Evolutionary conservation across 1,140 invertebrate genomes (phyloP).

Genomic region (Diachasmimorpha longicaudata): DNA sequence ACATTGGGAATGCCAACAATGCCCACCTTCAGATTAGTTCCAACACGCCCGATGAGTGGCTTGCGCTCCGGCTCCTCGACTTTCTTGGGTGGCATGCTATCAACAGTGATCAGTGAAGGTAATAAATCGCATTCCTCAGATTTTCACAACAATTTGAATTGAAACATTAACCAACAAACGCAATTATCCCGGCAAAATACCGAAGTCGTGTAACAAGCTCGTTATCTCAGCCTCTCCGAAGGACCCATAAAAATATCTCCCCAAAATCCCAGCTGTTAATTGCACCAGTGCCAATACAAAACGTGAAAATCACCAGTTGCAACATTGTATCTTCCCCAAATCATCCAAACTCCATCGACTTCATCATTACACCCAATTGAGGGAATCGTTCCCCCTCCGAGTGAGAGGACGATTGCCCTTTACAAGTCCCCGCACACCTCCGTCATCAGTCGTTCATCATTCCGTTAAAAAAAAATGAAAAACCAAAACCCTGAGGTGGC

Average conservation of each 20-base stretch:
- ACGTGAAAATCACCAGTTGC: neutral
- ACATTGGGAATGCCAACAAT: conserved; percentile 97
- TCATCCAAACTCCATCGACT: conserved; percentile 16
- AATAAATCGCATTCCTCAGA: neutral
- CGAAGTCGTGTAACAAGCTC: neutral
- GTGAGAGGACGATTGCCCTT: neutral
- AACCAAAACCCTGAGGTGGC: neutral
- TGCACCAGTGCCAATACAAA: neutral
- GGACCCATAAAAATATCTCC: neutral
- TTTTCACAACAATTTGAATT: neutral
- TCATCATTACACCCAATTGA: conserved; percentile 42
- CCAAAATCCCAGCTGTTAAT: neutral
- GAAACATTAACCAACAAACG: neutral
- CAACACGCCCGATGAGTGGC: conserved; percentile 94
- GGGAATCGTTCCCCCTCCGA: conserved; percentile 36
- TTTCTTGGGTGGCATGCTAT: conserved; percentile 93
- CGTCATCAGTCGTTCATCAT: neutral
- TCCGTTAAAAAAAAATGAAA: neutral
- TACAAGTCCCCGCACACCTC: neutral
- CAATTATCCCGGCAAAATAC: neutral
- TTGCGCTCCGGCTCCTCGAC: conserved; percentile 86
- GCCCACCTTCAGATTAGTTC: conserved; percentile 96
- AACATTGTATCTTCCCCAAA: conserved; percentile 6
- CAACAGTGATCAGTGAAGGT: conserved; percentile 19
- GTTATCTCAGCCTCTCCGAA: neutral